These are phyloP conservation scores for Hemicordylus capensis DNA, from an alignment of 2,113 vertebrate genomes.

Conservation along the genomic window DNA sequence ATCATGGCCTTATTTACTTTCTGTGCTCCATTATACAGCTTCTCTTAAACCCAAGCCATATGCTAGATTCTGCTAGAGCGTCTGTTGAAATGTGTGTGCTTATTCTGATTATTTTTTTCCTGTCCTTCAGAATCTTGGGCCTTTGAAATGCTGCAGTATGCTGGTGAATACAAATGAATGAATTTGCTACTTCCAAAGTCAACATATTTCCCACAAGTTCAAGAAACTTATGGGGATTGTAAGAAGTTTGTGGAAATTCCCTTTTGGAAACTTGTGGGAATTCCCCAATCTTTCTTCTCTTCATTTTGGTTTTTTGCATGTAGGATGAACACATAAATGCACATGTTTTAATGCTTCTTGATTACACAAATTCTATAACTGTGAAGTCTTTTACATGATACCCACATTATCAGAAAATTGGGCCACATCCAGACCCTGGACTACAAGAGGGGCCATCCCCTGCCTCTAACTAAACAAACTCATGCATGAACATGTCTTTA, in stretches of 20 bases:
- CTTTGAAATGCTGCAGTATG: slow-evolving; percentile 42
- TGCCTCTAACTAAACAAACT: slow-evolving; percentile 23
- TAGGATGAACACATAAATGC: no score
- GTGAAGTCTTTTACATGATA: not conserved
- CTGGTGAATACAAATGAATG: slow-evolving; percentile 43
- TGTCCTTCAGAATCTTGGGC: slow-evolving; percentile 37
- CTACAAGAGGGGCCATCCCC: no score
- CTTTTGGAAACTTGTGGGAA: no score
- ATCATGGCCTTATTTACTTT: slow-evolving; percentile 67
- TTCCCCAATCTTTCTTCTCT: not conserved
- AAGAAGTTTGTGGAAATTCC: no score
- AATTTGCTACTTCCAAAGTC: not conserved
- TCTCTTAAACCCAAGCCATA: slow-evolving; percentile 68
- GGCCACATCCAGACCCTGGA: not conserved
- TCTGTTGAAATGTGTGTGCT: slow-evolving; percentile 61
- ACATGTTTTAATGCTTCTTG: no score
- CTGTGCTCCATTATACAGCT: slow-evolving; percentile 57
- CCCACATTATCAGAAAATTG: not conserved
- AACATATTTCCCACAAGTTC: slow-evolving; percentile 20
- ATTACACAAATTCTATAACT: no score
- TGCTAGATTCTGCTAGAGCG: slow-evolving; percentile 61
- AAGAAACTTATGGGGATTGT: no score
- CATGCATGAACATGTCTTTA: slow-evolving; percentile 36
- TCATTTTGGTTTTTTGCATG: no score
- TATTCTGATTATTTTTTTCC: slow-evolving; percentile 53